phyloP scores from a whole-genome alignment of 2,113 vertebrate genomes.

The Machaerirhynchus nigripectus region DNA sequence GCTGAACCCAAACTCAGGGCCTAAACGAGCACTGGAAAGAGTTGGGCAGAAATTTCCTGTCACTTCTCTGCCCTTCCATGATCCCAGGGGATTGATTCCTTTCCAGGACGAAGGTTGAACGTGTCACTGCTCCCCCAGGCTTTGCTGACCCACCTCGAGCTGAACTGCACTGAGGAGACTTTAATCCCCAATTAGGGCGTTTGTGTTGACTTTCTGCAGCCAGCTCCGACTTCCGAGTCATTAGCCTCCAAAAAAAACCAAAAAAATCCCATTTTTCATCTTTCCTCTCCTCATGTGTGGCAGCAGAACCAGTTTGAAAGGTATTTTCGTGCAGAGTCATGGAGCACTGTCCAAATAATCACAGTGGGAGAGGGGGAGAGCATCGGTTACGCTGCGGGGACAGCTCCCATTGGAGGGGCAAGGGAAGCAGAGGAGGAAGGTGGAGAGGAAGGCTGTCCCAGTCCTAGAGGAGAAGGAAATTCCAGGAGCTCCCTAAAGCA shows the following conservation, averaged over 20 bases:
- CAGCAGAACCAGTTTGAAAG: neutral
- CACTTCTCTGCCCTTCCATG: rapidly evolving
- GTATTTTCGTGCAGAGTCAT: neutral
- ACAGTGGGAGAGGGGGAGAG: neutral
- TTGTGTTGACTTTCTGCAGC: neutral
- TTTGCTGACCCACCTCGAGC: neutral
- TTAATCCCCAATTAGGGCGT: neutral
- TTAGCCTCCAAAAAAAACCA: neutral
- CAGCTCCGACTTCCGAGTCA: neutral
- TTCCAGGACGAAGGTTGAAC: neutral
- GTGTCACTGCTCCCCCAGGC: neutral
- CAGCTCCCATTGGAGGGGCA: rapidly evolving
- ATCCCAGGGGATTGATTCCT: neutral
- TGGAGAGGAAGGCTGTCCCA: neutral
- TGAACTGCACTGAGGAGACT: neutral
- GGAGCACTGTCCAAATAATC: neutral
- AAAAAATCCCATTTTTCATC: neutral
- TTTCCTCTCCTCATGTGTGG: neutral
- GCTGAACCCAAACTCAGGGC: rapidly evolving
- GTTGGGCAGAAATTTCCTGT: rapidly evolving
- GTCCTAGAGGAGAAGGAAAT: neutral
- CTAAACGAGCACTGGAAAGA: neutral
- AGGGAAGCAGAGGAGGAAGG: neutral
- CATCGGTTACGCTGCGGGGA: rapidly evolving
- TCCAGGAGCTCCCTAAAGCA: neutral